Evolutionary conservation across 2,797 vertebrate species (phyloP).

Genomic region (Mus spretus): DNA sequence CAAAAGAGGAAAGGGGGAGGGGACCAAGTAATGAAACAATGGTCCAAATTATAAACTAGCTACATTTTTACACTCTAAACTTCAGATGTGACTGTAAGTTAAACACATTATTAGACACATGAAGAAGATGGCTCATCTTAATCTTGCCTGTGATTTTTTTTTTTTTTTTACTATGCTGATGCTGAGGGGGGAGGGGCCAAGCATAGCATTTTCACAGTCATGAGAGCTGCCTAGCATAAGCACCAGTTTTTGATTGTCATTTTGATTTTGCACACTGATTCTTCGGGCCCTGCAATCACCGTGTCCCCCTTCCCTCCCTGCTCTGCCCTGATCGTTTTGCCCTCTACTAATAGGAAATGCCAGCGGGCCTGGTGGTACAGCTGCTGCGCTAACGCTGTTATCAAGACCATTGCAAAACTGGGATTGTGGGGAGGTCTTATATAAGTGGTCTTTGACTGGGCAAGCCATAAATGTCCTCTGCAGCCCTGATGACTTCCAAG

Average conservation of each 20-base stretch:
- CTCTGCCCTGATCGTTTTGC: not conserved
- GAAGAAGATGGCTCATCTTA: not conserved
- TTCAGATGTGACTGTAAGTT: not conserved
- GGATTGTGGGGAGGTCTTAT: slow-evolving; percentile 23
- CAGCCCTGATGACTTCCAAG: not conserved
- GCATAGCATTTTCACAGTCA: not conserved
- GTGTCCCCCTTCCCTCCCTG: not conserved
- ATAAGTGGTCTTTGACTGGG: not conserved
- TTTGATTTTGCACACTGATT: slow-evolving; percentile 57
- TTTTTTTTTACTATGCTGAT: not conserved
- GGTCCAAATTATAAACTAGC: not conserved
- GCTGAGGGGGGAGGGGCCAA: not conserved
- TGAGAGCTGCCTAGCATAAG: not conserved
- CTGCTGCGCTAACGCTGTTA: not conserved
- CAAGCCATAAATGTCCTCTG: not conserved
- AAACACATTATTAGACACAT: not conserved
- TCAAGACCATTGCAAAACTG: too few species aligned
- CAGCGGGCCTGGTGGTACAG: fast-evolving
- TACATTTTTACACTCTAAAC: not conserved
- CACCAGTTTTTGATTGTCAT: slow-evolving; percentile 9
- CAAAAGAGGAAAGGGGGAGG: too few species aligned
- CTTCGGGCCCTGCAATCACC: not conserved
- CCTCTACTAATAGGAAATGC: not conserved
- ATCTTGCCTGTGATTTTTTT: not conserved
- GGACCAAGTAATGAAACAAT: not conserved